Conservation (phyloP, 2,113 vertebrate species). For the Scomber scombrus region DNA sequence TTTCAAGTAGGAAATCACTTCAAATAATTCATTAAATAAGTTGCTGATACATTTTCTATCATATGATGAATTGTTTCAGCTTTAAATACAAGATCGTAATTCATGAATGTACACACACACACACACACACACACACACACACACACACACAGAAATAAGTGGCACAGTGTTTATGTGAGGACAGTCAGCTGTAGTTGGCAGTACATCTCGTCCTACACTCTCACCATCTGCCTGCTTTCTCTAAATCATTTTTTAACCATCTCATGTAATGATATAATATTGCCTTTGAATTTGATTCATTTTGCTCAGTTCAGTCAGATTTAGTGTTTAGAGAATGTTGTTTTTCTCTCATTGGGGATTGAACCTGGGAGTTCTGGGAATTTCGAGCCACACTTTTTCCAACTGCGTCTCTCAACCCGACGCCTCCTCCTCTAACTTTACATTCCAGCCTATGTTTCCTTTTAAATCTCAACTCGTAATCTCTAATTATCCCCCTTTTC, state of each 20-base stretch:
- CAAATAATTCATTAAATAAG: too few species aligned
- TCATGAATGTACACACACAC: neutral
- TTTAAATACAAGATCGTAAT: neutral
- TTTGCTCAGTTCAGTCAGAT: neutral
- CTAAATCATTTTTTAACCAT: neutral
- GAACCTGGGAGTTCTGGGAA: conserved; percentile 3
- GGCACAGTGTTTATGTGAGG: conserved; percentile 21
- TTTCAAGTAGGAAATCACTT: too few species aligned
- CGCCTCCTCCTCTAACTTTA: conserved; percentile 15
- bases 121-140: neutral
- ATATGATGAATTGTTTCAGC: too few species aligned
- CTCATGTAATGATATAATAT: conserved; percentile 18
- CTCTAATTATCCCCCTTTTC: conserved; percentile 52
- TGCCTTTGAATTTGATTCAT: neutral
- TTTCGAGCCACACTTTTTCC: neutral
- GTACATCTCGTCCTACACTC: conserved; percentile 57
- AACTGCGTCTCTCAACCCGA: neutral
- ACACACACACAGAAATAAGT: neutral
- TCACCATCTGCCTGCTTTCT: conserved; percentile 57
- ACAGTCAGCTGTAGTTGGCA: conserved; percentile 49
- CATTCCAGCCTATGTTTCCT: conserved; percentile 27
- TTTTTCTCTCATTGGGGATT: neutral
- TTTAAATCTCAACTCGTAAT: conserved; percentile 46
- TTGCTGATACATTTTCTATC: too few species aligned
- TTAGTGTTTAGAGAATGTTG: neutral